These are phyloP conservation scores for Euborellia annulipes DNA, from an alignment of 1,140 invertebrate genomes.

Conservation along the genomic window DNA sequence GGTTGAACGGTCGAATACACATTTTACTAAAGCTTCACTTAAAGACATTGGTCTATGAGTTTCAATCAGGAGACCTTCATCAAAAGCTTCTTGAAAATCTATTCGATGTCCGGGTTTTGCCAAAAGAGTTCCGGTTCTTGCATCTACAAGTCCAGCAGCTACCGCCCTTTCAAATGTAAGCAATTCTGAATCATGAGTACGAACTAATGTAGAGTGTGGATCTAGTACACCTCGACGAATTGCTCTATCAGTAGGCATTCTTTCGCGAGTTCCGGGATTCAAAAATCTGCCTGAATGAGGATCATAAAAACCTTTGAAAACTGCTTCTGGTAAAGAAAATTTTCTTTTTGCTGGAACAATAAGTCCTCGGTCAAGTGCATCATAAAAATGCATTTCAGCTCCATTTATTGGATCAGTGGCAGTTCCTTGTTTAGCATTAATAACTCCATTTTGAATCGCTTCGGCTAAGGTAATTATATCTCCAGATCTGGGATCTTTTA, in stretches of 20 bases:
- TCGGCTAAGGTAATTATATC: slow-evolving; percentile 64
- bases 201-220: slow-evolving; percentile 59
- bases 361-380: slow-evolving; percentile 65
- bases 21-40: slow-evolving; percentile 68
- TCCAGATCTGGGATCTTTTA: slow-evolving; percentile 60
- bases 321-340: slow-evolving; percentile 67
- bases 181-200: slow-evolving; percentile 45
- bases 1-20: slow-evolving; percentile 54
- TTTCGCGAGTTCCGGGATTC: slow-evolving; percentile 51
- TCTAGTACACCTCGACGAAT: slow-evolving; percentile 66
- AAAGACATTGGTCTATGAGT: slow-evolving; percentile 64
- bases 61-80: slow-evolving; percentile 65
- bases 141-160: slow-evolving; percentile 58
- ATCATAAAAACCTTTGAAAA: slow-evolving; percentile 68
- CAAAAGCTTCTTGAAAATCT: slow-evolving; percentile 72
- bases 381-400: slow-evolving; percentile 53
- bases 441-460: slow-evolving; percentile 62
- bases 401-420: slow-evolving; percentile 59
- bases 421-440: slow-evolving; percentile 63
- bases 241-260: slow-evolving; percentile 55
- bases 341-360: slow-evolving; percentile 64
- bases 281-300: slow-evolving; percentile 53
- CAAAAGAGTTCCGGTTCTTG: slow-evolving; percentile 44
- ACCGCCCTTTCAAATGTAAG: slow-evolving; percentile 71
- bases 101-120: slow-evolving; percentile 46